Evolutionary conservation across 2,888 invertebrate genomes (phyloP), one percentile per base, ranked within the genome.

Genomic region (Drosophila hawaiiensis): DNA sequence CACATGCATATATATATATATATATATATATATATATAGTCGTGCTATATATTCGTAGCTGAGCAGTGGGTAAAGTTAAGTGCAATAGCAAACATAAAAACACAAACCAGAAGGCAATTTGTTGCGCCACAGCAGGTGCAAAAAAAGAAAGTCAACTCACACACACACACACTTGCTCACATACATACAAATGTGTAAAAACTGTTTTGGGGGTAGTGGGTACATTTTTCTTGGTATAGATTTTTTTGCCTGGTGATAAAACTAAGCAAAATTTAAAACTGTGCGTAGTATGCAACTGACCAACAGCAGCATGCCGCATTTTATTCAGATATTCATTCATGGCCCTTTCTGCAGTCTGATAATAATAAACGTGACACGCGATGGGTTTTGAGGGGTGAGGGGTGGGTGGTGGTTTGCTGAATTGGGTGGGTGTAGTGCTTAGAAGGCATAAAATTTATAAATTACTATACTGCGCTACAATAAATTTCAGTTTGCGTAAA

Each of bases 381-480:
- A 33, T 10, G 29, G 52, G 50, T 37, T 49, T 52, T 29, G 37
- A 49, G 58, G 41, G 39, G 50, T 12, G 33, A 50, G 59, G 41
- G 50, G 41, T 35, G 35, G 5, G 6, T 16, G 37, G 37, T 37
- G 19, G 3, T 3, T 37, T 14, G 19, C 5, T 50, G 31, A 35
- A n/a, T 60, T 50, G 7, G 7, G 28, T 29, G 62, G 14, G 35
- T 29, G 43, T 53, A 71, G 81, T 86, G 89, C 87, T 88, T 88
- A 90, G 81, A 89, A 84, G 90, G 89, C 90, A 89, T 90, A 89
- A 84, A 89, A 90, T 88, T 79, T 79, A 90, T 88, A 90, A 87
- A 89, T 90, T 88, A 88, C 90, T 78, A 82, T 76, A 77, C 68
- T 89, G 88, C 88, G 87, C 90, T 80, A 87, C 80, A 89, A 89